Conservation (phyloP, 2,888 invertebrate genomes). For the Oegoconia quadripuncta region DNA sequence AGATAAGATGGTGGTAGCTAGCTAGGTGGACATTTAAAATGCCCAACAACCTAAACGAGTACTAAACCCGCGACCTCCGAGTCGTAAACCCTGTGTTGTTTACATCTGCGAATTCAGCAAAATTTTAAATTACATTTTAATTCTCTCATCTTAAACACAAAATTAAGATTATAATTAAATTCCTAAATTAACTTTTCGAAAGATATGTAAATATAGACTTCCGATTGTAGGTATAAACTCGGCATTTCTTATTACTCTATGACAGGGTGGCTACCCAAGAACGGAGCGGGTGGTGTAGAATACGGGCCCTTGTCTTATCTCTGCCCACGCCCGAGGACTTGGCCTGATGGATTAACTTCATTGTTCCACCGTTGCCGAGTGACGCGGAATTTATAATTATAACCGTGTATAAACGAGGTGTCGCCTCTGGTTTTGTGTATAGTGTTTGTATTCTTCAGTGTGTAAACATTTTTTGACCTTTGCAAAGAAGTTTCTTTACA, state of each 20-base stretch:
- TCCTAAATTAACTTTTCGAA: too few species aligned
- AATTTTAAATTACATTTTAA: too few species aligned
- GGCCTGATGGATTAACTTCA: slow-evolving; percentile 78
- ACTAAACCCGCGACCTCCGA: too few species aligned
- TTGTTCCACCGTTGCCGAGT: slow-evolving; percentile 71
- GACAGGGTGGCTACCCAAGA: slow-evolving; percentile 59
- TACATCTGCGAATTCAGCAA: too few species aligned
- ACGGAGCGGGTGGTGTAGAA: slow-evolving; percentile 49
- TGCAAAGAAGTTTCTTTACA: background rate
- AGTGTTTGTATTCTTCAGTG: background rate
- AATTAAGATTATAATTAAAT: too few species aligned
- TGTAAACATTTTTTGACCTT: background rate
- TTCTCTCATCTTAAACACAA: too few species aligned
- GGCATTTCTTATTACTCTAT: slow-evolving; percentile 25
- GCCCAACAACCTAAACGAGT: too few species aligned
- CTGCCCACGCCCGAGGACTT: slow-evolving; percentile 69
- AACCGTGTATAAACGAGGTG: slow-evolving; percentile 38
- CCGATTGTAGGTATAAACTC: background rate
- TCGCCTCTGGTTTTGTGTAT: background rate
- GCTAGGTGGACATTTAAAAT: too few species aligned
- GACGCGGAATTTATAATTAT: slow-evolving; percentile 77
- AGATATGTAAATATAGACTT: background rate
- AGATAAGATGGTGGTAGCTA: too few species aligned
- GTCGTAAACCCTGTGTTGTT: too few species aligned
- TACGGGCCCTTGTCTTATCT: slow-evolving; percentile 75